A percentile compares a stretch with the other conserved stretches of the same genome.
Evolutionary conservation across 2,888 invertebrate species (phyloP).

Genomic region (Ypsolopha scabrella): DNA sequence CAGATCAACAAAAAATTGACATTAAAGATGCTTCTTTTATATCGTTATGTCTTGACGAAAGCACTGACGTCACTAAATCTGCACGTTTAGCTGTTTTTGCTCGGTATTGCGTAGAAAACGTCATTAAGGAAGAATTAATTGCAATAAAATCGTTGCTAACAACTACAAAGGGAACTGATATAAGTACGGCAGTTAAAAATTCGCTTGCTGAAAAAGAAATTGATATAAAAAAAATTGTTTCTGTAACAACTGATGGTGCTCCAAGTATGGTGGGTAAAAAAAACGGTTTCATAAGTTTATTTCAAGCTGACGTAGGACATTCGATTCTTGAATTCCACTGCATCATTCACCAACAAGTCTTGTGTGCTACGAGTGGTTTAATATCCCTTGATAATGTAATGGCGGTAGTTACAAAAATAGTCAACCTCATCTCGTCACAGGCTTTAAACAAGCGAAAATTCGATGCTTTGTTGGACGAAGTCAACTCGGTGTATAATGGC

Average conservation of each 20-base stretch:
- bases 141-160: no score
- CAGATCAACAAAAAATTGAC: no score
- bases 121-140: constrained; percentile 7
- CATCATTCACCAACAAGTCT: no score
- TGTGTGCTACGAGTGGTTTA: constrained; percentile 9
- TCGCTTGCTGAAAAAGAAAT: constrained; percentile 12
- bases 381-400: constrained; percentile 17
- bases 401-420: constrained; percentile 18
- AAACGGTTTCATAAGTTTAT: constrained; percentile 8
- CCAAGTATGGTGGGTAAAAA: constrained; percentile 11
- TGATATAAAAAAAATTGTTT: constrained; percentile 11
- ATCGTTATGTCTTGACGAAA: constrained; percentile 10
- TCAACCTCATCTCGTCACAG: constrained; percentile 17
- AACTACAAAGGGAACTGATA: constrained; percentile 11
- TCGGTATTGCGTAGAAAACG: constrained; percentile 12
- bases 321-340: no score
- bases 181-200: constrained; percentile 11
- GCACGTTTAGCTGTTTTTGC: constrained; percentile 14
- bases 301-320: constrained; percentile 15
- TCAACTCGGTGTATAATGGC: constrained; percentile 20
- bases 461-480: constrained; percentile 20
- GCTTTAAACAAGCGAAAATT: constrained; percentile 23
- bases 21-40: no score
- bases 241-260: constrained; percentile 12
- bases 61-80: constrained; percentile 15